Base-by-base conservation (phyloP, 2,113 vertebrate species). In the Anoura caudifer region DNA sequence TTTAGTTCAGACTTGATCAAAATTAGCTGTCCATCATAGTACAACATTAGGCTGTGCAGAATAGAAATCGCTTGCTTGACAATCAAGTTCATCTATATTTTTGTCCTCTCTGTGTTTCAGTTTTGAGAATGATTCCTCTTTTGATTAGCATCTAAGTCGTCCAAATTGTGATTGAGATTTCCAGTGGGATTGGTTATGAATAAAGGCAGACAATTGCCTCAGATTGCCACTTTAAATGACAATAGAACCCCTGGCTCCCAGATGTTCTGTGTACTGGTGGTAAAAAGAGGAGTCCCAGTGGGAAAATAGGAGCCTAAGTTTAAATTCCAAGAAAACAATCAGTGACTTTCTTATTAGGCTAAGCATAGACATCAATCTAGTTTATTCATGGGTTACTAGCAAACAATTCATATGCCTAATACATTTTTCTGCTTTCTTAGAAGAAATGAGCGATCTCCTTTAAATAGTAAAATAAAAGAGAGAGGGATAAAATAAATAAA, bases 151-250 rank as follows among this genome's bases (percentile, higher is more conserved):
- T 80, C 63, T 33, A 13, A 80, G 50, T 81, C 84, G 88, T 72
- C 33, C 52, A 95, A 67, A 17, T 79, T 92, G 41, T 88, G 86
- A 95, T 72, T 77, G 86, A 95, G 72, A 88, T 76, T 94, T 95
- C 69, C 77, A 67, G 4, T n/a, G 59, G 61, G 73, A 67, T 7
- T 88, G 38, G 7, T 65, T 88, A 20, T 81, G 73, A 97, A 70
- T 26, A 50, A 82, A 95, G 45, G 52, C 54, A 77, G 77, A 87
- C 50, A 84, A 95, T n/a, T 96, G 47, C 31, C 61, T 76, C 76
- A 93, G 93, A 90, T 82, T 91, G 61, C 17, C 45, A 43, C 91
- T 12, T 95, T 88, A 90, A 95, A 87, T 87, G 90, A 93, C 26
- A 97, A 82, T 63, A 82, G 43, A 84, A 43, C 12, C 47, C 22